Evolutionary conservation across 2,113 vertebrate genomes (phyloP).

Genomic region (Leptobrachium leishanense): DNA sequence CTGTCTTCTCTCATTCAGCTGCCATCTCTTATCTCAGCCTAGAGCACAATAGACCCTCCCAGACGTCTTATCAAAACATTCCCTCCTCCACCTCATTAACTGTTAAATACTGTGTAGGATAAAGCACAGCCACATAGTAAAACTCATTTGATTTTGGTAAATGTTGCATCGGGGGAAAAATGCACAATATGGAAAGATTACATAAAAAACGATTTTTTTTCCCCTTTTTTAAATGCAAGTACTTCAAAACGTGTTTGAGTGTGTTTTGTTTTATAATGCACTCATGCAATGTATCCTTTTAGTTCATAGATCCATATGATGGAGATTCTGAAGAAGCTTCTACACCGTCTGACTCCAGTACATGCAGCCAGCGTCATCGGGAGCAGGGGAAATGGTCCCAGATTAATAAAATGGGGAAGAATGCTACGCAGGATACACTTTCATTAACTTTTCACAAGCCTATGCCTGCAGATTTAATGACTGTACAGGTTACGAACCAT

Average conservation of each 20-base stretch:
- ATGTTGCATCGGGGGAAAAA: no score
- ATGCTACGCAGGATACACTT: neutral
- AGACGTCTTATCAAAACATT: no score
- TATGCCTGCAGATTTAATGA: neutral
- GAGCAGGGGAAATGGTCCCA: neutral
- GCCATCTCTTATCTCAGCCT: no score
- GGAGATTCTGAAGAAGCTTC: slow-evolving; percentile 76
- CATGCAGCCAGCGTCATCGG: slow-evolving; percentile 29
- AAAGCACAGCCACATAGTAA: no score
- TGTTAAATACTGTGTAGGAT: no score
- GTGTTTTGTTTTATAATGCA: neutral
- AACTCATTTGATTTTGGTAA: no score
- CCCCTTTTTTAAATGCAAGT: no score
- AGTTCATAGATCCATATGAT: slow-evolving; percentile 82
- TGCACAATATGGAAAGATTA: no score
- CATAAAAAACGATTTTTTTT: no score
- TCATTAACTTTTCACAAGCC: neutral
- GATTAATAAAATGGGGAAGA: neutral
- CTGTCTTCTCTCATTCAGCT: no score
- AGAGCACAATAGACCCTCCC: no score
- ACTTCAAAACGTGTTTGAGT: neutral
- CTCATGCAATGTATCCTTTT: neutral
- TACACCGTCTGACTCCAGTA: slow-evolving; percentile 9
- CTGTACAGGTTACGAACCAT: neutral
- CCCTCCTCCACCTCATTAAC: no score